A percentile compares a stretch with the other conserved stretches of the same genome.
phyloP scores from a whole-genome alignment of 2,113 vertebrate species.

The Sciurus niger region DNA sequence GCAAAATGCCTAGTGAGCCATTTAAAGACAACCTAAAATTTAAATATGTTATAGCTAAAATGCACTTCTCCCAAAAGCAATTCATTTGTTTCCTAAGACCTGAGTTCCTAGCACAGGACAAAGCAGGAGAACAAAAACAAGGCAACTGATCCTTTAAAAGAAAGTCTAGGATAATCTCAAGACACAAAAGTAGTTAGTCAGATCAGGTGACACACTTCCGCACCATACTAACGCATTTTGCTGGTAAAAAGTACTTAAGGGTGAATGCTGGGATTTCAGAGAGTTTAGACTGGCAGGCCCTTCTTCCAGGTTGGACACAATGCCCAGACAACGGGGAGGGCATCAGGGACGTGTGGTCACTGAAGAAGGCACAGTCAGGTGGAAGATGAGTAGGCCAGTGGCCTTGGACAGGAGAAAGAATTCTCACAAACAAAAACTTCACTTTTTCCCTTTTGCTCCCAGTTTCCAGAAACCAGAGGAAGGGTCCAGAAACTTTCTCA shows the following conservation, averaged over 20 bases:
- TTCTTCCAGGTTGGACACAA: not conserved
- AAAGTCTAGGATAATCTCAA: not conserved
- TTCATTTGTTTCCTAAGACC: not conserved
- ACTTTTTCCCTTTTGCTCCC: not conserved
- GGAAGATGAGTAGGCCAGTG: not conserved
- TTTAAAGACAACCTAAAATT: not conserved
- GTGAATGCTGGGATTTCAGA: not conserved
- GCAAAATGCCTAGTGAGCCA: not conserved
- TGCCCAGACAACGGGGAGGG: too few relatives aligned
- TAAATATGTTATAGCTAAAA: not conserved
- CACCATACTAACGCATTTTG: not conserved
- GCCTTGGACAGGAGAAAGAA: not conserved
- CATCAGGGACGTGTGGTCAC: not conserved
- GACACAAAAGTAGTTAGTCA: not conserved
- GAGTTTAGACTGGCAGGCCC: not conserved
- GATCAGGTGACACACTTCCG: not conserved
- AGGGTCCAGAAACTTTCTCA: not conserved
- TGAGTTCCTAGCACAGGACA: not conserved
- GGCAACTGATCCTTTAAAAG: not conserved
- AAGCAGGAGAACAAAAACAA: not conserved
- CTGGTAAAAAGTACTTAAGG: not conserved
- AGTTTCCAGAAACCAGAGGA: conserved; percentile 20
- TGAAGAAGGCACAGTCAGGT: not conserved
- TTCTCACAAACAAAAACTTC: not conserved
- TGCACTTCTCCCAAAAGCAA: not conserved